Evolutionary conservation across 92 coral and sea anemone species (phyloP).

Genomic region (Plumapathes pennacea): DNA sequence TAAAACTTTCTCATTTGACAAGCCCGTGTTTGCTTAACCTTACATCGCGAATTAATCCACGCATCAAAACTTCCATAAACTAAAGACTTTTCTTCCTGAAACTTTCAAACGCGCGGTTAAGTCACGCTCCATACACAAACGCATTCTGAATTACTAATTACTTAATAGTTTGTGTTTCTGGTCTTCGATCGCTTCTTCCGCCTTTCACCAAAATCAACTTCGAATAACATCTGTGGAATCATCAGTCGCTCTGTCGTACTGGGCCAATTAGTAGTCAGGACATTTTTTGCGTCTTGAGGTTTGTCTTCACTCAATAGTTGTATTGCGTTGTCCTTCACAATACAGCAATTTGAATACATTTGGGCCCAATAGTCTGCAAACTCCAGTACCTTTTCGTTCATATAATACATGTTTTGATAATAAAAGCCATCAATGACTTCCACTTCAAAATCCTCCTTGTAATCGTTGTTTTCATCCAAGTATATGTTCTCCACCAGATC

Average conservation of each 20-base stretch:
- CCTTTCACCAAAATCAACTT: too few species aligned
- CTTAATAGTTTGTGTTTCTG: too few species aligned
- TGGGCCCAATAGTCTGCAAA: slow-evolving; percentile 16
- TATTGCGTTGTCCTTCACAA: slow-evolving; percentile 30
- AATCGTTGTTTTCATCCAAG: slow-evolving; percentile 4
- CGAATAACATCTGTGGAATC: too few species aligned
- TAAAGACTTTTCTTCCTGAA: too few species aligned
- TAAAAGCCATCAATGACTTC: slow-evolving; percentile 16
- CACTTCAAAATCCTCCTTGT: not conserved
- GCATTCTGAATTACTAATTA: too few species aligned
- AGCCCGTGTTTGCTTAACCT: too few species aligned
- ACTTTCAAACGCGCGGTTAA: too few species aligned
- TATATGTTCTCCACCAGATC: not conserved
- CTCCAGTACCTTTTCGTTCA: slow-evolving; percentile 15
- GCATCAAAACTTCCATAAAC: too few species aligned
- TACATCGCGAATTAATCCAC: too few species aligned
- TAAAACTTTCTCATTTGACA: too few species aligned
- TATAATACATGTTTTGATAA: slow-evolving; percentile 8
- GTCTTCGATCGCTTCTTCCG: too few species aligned
- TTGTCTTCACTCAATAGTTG: slow-evolving; percentile 10
- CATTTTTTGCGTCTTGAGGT: slow-evolving; percentile 37
- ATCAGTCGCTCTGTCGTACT: not conserved
- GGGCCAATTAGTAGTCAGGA: slow-evolving; percentile 33
- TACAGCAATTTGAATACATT: slow-evolving; percentile 12
- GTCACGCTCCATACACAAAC: too few species aligned